phyloP scores from a whole-genome alignment of 2,888 invertebrate species.

The Drosophila diplacantha region DNA sequence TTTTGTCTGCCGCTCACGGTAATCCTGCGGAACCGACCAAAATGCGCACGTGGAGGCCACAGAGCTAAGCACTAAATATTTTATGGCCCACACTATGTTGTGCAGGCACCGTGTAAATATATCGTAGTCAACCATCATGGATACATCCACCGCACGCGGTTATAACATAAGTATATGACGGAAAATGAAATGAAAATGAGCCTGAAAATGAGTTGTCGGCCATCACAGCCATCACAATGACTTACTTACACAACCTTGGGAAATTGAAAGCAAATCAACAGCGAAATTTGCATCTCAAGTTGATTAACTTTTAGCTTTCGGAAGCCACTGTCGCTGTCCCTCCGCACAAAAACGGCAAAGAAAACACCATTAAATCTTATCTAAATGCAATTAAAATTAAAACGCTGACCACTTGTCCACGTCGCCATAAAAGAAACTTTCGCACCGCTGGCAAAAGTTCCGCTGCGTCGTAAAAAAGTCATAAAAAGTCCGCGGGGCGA shows the following conservation, averaged over 20 bases:
- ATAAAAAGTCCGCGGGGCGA: conserved; percentile 19
- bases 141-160: conserved; percentile 6
- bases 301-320: conserved; percentile 39
- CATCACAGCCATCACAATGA: conserved; percentile 9
- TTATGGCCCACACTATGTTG: conserved; percentile 45
- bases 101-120: conserved; percentile 26
- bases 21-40: conserved; percentile 16
- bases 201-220: conserved; percentile 5
- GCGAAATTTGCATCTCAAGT: conserved; percentile 15
- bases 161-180: neutral
- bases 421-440: conserved; percentile 45
- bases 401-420: conserved; percentile 41
- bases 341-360: neutral
- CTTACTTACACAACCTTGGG: conserved; percentile 1
- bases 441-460: conserved; percentile 33
- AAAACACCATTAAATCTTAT: conserved; percentile 53
- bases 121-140: conserved; percentile 7
- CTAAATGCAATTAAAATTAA: conserved; percentile 61
- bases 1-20: conserved; percentile 15
- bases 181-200: neutral
- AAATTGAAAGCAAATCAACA: neutral
- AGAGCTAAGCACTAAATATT: conserved; percentile 64
- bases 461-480: conserved; percentile 41
- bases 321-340: no score
- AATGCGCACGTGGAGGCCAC: conserved; percentile 39